Base-by-base conservation (phyloP, 2,113 vertebrate species). In the Crocuta crocuta region DNA sequence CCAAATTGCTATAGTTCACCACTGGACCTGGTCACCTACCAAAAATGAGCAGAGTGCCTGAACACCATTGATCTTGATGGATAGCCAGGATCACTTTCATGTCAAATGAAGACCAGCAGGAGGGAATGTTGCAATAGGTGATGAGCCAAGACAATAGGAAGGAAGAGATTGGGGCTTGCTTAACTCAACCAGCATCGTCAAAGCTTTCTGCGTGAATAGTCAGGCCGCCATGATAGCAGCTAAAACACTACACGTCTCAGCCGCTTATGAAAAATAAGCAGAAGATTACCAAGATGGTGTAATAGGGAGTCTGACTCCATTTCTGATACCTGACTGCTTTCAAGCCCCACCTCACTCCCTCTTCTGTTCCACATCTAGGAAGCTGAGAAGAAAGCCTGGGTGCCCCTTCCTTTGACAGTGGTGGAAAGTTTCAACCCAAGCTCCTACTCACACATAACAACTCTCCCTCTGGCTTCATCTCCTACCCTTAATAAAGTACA, bases 151-250 rank as follows among this genome's bases (percentile, higher is more conserved):
- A 70, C 31, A 58, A 26, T 13, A 15, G 19, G 70, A 73, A 4
- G 8, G n/a, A 11, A n/a, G 9, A 55, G n/a, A 4, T 39, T 4
- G 39, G n/a, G 3, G 26, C 11, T 5, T 1, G 9, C 33, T 10
- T n/a, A 4, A 16, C 35, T 50, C 23, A 2, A 2, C n/a, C 58
- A 17, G 9, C 80, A 4, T 4, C 12, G 33, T 71, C n/a, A 0
- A 21, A 1, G 65, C 5, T 24, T 24, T 10, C 48, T 2, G 0
- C 4, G 8, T 2, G 16, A 6, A 68, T 17, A 1, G 35, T 9
- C 26, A 15, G 58, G 2, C 33, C 2, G 15, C 48, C 24, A 0
- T 0, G 2, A 3, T 2, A 19, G 39, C 35, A 21, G 24, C 16
- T 16, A 5, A 61, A 16, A 16, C 28, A 1, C 13, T 1, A 2